Percentiles rank a stretch among this genome's conserved stretches.
phyloP scores from a whole-genome alignment of 2,113 vertebrate genomes.

The Psilopogon haemacephalus region DNA sequence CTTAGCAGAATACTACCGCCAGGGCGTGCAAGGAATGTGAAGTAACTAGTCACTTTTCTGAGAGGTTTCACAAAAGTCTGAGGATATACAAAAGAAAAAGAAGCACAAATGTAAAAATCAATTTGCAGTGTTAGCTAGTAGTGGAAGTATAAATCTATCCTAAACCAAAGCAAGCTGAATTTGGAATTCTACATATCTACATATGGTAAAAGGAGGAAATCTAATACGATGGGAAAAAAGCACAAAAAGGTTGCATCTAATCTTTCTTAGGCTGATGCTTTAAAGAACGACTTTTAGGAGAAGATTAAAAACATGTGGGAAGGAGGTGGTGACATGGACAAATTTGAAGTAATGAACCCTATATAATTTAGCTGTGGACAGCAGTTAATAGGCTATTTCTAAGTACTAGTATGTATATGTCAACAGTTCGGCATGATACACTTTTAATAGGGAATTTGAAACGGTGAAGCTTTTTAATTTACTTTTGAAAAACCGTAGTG shows the following conservation, averaged over 20 bases:
- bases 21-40: background rate
- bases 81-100: background rate
- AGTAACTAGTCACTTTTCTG: background rate
- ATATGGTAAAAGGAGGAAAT: background rate
- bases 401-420: slow-evolving; percentile 9
- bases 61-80: background rate
- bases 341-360: slow-evolving; percentile 63
- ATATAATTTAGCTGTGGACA: slow-evolving; percentile 62
- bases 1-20: background rate
- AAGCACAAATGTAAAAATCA: background rate
- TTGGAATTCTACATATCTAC: background rate
- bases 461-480: background rate
- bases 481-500: background rate
- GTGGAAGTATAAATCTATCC: background rate
- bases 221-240: background rate
- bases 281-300: background rate
- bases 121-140: background rate
- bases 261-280: slow-evolving; percentile 14
- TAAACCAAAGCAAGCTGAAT: background rate
- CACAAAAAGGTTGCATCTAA: background rate
- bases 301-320: slow-evolving; percentile 60
- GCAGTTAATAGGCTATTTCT: slow-evolving; percentile 52
- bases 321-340: slow-evolving; percentile 53
- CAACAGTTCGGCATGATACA: slow-evolving; percentile 38
- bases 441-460: slow-evolving; percentile 12